phyloP scores from a whole-genome alignment of 2,113 vertebrate species.

The Paradoxurus hermaphroditus region DNA sequence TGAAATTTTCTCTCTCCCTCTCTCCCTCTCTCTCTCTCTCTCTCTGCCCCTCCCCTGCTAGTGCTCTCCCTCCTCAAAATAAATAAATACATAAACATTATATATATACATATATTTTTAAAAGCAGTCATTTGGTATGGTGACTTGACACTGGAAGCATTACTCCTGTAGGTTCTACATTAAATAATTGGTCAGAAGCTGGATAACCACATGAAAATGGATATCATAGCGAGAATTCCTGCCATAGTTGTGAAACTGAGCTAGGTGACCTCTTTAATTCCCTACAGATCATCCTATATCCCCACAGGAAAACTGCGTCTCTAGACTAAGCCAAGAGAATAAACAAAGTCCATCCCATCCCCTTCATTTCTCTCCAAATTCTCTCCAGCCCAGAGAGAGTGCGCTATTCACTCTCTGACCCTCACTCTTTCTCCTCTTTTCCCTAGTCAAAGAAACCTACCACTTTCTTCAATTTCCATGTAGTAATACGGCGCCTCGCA shows the following conservation, averaged over 20 bases:
- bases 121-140: not conserved
- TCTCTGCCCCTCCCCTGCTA: too few relatives aligned
- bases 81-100: too few relatives aligned
- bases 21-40: too few relatives aligned
- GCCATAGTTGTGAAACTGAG: not conserved
- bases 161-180: not conserved
- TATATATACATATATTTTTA: too few relatives aligned
- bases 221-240: not conserved
- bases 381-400: not conserved
- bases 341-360: not conserved
- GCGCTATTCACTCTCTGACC: not conserved
- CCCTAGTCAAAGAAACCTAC: constrained; percentile 66
- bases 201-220: not conserved
- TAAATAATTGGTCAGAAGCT: not conserved
- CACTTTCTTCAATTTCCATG: constrained; percentile 54
- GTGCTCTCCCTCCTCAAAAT: too few relatives aligned
- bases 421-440: not conserved
- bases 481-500: constrained; percentile 82
- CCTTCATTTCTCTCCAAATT: not conserved
- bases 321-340: not conserved
- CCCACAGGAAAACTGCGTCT: not conserved
- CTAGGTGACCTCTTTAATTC: not conserved
- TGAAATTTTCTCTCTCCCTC: too few relatives aligned
- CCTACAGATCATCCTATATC: not conserved
- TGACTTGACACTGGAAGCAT: not conserved